Evolutionary conservation across 1,140 invertebrate species (phyloP).

Genomic region (Conus betulinus): DNA sequence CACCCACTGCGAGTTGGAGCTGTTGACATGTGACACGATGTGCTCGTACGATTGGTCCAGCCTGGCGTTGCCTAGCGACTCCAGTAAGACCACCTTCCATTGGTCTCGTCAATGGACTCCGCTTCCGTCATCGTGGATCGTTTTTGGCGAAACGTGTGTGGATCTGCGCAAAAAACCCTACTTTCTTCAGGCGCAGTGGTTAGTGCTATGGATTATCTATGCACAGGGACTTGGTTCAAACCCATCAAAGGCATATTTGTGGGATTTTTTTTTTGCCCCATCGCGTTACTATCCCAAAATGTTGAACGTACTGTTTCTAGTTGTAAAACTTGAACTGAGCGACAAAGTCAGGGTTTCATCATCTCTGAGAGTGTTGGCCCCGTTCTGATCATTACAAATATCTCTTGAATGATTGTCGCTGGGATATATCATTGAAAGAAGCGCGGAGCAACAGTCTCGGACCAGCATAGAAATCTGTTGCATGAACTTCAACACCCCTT

Average conservation of each 20-base stretch:
- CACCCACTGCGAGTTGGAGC: conserved; percentile 53
- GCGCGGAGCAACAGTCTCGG: no score
- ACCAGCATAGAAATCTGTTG: no score
- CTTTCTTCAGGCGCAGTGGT: neutral
- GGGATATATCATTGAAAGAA: no score
- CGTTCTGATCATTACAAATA: no score
- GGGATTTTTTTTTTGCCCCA: neutral
- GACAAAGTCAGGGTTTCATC: no score
- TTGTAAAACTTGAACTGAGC: no score
- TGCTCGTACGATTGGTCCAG: conserved; percentile 49
- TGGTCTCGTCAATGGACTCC: conserved; percentile 37
- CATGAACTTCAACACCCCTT: no score
- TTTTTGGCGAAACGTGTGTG: conserved; percentile 42
- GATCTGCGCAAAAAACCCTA: conserved; percentile 42
- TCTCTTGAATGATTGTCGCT: no score
- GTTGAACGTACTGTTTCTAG: no score
- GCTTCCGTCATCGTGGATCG: conserved; percentile 44
- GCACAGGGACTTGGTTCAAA: neutral
- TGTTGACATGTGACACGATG: conserved; percentile 57
- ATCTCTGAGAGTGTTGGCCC: no score
- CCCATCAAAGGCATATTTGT: neutral
- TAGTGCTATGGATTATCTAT: neutral
- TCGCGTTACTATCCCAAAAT: neutral
- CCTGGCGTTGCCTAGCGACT: conserved; percentile 48
- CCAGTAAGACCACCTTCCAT: conserved; percentile 47